Base-by-base conservation (phyloP, 1,140 invertebrate genomes). In the Bombus fervidus region DNA sequence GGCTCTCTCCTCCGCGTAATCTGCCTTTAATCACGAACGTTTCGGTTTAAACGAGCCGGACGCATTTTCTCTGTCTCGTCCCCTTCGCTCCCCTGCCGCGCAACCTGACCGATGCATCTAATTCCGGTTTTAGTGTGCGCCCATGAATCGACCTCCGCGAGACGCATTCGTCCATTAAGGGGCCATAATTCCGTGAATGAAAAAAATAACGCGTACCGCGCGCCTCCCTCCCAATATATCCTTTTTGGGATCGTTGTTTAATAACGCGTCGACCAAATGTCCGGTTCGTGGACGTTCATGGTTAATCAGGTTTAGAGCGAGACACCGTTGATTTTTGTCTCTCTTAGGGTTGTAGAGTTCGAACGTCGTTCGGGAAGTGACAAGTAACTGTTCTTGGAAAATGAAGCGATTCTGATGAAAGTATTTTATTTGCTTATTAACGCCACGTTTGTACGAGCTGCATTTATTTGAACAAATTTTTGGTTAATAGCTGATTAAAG, bases 11-110 rank as follows among this genome's bases (percentile, higher is more conserved):
- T 34, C 1, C 69, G 77, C n/a, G 78, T 85, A 85, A 85, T 85
- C 83, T 85, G 25, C 81, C 85, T 86, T 89, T 89, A 89, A 89
- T 89, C 88, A 83, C 87, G 47, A 79, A 25, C 62, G 71, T 78
- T 89, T 76, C 84, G 79, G 80, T 72, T 89, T 88, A 88, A 89
- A 85, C 66, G 66, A 74, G 68, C 53, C 62, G 72, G 71, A 89
- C 66, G 73, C 84, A 81, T 84, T 81, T 34, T 62, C 71, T 73
- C 39, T n/a, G 39, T n/a, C 9, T 31, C 39, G 13, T 18, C 18
- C 28, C 69, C 4, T n/a, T 12, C 37, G 13, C 69, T 62, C 57
- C 41, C 28, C 25, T 57, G 9, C 13, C 34, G 18, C 4, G 13
- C 62, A 15, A 22, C 18, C 22, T 28, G 39, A 31, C 31, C 71